A percentile compares a stretch with the other conserved stretches of the same genome.
Conservation (phyloP, 2,797 vertebrate genomes). For the Hafferia zeledoni region DNA sequence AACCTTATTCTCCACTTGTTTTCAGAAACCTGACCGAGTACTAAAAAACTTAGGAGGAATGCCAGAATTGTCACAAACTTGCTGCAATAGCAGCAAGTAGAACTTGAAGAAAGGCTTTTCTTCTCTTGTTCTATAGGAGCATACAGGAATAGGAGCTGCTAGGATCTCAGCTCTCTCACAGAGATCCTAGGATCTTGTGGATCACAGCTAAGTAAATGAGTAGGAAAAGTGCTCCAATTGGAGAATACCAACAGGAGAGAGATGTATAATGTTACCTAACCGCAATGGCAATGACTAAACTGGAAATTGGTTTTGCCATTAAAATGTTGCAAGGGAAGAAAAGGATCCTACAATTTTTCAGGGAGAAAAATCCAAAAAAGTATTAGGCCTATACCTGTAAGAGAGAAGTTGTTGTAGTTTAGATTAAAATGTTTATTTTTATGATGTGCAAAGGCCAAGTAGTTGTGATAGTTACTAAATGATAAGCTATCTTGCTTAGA, state of each 20-base stretch:
- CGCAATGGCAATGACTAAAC: not conserved
- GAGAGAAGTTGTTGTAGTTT: not conserved
- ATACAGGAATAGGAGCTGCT: not conserved
- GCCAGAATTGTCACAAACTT: not conserved
- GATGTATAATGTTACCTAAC: not conserved
- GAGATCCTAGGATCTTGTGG: not conserved
- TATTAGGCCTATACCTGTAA: not conserved
- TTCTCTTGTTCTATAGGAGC: not conserved
- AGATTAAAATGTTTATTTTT: not conserved
- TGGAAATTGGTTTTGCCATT: not conserved
- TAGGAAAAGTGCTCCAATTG: not conserved
- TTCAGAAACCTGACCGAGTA: not conserved
- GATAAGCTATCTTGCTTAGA: not conserved
- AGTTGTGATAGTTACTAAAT: not conserved
- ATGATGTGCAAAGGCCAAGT: not conserved
- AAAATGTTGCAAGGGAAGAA: not conserved
- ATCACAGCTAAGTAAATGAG: not conserved
- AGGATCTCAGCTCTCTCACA: not conserved
- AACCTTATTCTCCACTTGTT: not conserved
- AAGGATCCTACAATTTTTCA: not conserved
- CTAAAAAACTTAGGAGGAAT: not conserved
- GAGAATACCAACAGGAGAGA: not conserved
- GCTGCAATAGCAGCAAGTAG: not conserved
- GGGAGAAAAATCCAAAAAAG: not conserved
- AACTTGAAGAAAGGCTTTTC: not conserved